phyloP scores from a whole-genome alignment of 2,888 invertebrate genomes.

The Eretmocerus hayati region DNA sequence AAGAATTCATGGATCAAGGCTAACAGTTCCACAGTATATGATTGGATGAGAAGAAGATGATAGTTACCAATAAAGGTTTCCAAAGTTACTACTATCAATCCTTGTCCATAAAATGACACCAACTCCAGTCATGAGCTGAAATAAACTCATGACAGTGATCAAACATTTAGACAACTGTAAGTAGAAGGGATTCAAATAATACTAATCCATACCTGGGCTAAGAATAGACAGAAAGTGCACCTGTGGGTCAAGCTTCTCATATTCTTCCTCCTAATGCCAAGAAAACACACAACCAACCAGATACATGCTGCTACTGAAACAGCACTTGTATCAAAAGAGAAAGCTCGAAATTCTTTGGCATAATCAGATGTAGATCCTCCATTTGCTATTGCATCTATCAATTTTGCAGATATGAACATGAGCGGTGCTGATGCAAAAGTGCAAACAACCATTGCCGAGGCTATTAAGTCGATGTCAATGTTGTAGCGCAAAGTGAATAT shows the following conservation, averaged over 20 bases:
- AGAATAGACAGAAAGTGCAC: conserved; percentile 68
- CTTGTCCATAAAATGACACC: conserved; percentile 43
- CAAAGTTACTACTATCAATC: conserved; percentile 27
- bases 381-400: conserved; percentile 54
- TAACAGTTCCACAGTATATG: no score
- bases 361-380: conserved; percentile 63
- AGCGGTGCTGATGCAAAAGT: conserved; percentile 91
- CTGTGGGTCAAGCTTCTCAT: conserved; percentile 74
- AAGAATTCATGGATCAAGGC: no score
- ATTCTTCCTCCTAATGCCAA: conserved; percentile 59
- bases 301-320: conserved; percentile 68
- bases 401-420: conserved; percentile 91
- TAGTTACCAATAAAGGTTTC: conserved; percentile 35
- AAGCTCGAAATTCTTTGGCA: conserved; percentile 66
- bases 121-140: conserved; percentile 31
- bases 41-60: no score
- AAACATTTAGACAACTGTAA: not conserved
- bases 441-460: conserved; percentile 89
- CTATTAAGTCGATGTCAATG: conserved; percentile 82
- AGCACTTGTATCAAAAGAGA: conserved; percentile 79
- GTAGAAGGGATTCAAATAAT: not conserved
- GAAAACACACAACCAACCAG: conserved; percentile 71
- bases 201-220: conserved; percentile 64
- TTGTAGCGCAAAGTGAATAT: conserved; percentile 86
- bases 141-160: conserved; percentile 3